phyloP scores from a whole-genome alignment of 2,797 vertebrate species.

The Coregonus suidteri region DNA sequence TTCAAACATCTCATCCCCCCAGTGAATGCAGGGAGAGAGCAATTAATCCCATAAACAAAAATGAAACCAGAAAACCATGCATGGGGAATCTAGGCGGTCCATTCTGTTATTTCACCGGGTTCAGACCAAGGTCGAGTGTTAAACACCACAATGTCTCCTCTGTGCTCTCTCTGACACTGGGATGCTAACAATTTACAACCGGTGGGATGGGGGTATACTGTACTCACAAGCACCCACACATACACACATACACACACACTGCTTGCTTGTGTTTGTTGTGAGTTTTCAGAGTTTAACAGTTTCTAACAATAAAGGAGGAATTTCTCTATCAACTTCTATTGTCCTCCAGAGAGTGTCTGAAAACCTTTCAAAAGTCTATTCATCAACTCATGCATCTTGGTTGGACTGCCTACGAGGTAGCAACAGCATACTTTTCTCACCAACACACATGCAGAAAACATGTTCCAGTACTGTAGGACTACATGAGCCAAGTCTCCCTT shows the following conservation, averaged over 20 bases:
- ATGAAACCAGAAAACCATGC: conserved; percentile 20
- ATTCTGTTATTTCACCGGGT: conserved; percentile 39
- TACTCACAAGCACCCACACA: not conserved
- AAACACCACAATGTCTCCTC: conserved; percentile 21
- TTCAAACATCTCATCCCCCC: conserved; percentile 50
- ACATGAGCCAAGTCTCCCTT: conserved; percentile 27
- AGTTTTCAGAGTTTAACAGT: too few species aligned
- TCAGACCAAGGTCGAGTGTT: conserved; percentile 45
- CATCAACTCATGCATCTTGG: not conserved
- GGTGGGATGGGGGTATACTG: not conserved
- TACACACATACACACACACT: not conserved
- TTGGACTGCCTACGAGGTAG: not conserved
- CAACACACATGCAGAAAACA: conserved; percentile 1
- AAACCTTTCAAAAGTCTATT: not conserved
- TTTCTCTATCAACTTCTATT: not conserved
- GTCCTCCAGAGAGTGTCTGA: not conserved
- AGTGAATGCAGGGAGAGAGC: conserved; percentile 42
- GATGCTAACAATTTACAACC: conserved; percentile 12
- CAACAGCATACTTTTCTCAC: not conserved
- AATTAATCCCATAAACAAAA: conserved; percentile 60
- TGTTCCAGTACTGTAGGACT: conserved; percentile 5
- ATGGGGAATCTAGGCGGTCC: not conserved
- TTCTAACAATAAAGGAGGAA: too few species aligned
- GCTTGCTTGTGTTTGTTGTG: too few species aligned
- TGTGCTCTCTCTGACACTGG: conserved; percentile 9